Base-by-base conservation (phyloP, 2,888 invertebrate genomes). In the Euzophera pinguis region DNA sequence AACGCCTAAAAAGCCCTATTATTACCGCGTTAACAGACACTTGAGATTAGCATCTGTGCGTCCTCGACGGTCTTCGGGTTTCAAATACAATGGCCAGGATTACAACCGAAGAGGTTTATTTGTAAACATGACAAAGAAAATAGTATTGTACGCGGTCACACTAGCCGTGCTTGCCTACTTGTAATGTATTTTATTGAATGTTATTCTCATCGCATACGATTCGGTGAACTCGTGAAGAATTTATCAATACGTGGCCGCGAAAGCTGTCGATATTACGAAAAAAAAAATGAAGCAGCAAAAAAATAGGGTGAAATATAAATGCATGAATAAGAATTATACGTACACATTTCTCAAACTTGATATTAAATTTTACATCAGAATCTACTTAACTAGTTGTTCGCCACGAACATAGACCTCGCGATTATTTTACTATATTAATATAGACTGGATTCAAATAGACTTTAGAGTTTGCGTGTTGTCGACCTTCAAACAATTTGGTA, bases 31-130 rank as follows among this genome's bases (percentile, higher is more conserved):
- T 87, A 88, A 87, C 84, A 82, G 84, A 89, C 89, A 90, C 90
- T 90, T 90, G 90, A 90, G 90, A 90, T 90, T 89, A 89, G 87
- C 89, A 90, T 90, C 90, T 89, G 89, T 83, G 75, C 75, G 71
- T 81, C 75, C 75, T 80, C 81, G 73, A 71, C 72, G 73, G 80
- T 79, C 83, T 81, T 84, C 83, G 74, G 75, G 75, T 82, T 82
- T 78, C 84, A 74, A 78, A 76, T 75, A 89, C 87, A 89, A 89
- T 81, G 65, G 69, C 59, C 64, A 71, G 86, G 89, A 90, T 90
- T 90, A 90, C 74, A 75, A 71, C 71, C 78, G 79, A 75, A 83
- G 86, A 84, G 82, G 86, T 86, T 89, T 90, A 89, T 90, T 90
- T 90, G 88, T 88, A 90, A 89, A 89, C 87, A 90, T 73, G 75